These are phyloP conservation scores for Semicossyphus pulcher DNA, from an alignment of 2,113 vertebrate genomes.

Conservation along the genomic window DNA sequence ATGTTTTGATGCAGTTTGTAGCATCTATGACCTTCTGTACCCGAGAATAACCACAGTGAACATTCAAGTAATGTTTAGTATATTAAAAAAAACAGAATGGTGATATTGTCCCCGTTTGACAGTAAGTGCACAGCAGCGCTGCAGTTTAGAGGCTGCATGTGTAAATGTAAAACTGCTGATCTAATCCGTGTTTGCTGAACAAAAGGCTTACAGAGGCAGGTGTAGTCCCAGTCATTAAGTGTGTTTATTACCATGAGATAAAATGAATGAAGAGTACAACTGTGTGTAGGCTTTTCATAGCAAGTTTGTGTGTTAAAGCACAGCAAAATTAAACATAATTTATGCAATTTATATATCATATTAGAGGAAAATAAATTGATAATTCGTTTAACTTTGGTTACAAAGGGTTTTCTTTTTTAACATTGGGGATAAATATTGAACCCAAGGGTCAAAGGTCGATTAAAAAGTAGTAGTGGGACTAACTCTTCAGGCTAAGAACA, in stretches of 20 bases:
- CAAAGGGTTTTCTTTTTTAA: no score
- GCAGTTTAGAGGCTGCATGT: neutral
- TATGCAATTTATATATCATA: no score
- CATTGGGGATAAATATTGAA: no score
- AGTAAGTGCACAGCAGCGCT: neutral
- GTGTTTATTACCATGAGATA: conserved; percentile 17
- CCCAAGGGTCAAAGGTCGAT: no score
- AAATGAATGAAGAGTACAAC: conserved; percentile 20
- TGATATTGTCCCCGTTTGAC: neutral
- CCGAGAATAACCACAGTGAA: neutral
- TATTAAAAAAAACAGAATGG: neutral
- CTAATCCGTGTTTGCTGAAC: conserved; percentile 57
- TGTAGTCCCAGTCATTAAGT: neutral
- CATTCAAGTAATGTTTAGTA: neutral
- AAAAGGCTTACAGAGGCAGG: conserved; percentile 54
- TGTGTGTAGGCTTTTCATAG: neutral
- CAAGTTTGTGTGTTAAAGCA: neutral
- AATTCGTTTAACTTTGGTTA: no score
- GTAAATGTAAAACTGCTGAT: conserved; percentile 60
- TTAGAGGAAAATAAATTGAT: no score
- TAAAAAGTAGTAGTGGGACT: no score
- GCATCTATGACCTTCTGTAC: neutral
- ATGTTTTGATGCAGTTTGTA: neutral
- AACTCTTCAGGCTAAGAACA: no score
- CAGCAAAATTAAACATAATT: neutral